Conservation (phyloP, 2,113 vertebrate genomes). For the Hyla sarda region DNA sequence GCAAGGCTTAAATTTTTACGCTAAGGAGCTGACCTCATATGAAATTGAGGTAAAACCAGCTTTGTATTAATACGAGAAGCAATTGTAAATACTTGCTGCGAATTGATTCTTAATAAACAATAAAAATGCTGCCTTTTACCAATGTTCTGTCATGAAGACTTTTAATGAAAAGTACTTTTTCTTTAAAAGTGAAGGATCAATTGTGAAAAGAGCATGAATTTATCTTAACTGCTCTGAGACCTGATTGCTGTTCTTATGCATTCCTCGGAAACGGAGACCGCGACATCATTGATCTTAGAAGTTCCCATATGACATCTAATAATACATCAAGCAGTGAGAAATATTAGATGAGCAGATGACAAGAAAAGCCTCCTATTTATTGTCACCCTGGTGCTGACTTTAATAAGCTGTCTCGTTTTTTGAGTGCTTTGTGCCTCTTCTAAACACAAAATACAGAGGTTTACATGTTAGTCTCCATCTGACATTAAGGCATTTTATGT, state of each 20-base stretch:
- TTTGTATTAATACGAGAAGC: background rate
- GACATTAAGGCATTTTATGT: too few relatives aligned
- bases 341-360: constrained; percentile 5
- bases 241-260: constrained; percentile 42
- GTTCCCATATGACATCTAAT: constrained; percentile 20
- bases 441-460: background rate
- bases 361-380: constrained; percentile 9
- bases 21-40: constrained; percentile 96
- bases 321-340: constrained; percentile 31
- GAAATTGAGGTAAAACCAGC: constrained; percentile 91
- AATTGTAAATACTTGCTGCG: constrained; percentile 39
- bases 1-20: constrained; percentile 98
- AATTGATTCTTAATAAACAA: constrained; percentile 33
- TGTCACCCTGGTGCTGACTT: background rate
- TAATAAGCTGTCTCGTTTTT: constrained; percentile 4
- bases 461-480: background rate
- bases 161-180: background rate
- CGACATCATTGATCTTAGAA: constrained; percentile 30
- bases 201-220: background rate
- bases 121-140: background rate
- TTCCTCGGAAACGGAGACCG: constrained; percentile 6
- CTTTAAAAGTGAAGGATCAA: background rate
- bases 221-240: background rate
- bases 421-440: background rate
- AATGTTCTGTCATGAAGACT: background rate